These are phyloP conservation scores for Eupithecia vulgata DNA, from an alignment of 2,888 invertebrate species.

Conservation along the genomic window DNA sequence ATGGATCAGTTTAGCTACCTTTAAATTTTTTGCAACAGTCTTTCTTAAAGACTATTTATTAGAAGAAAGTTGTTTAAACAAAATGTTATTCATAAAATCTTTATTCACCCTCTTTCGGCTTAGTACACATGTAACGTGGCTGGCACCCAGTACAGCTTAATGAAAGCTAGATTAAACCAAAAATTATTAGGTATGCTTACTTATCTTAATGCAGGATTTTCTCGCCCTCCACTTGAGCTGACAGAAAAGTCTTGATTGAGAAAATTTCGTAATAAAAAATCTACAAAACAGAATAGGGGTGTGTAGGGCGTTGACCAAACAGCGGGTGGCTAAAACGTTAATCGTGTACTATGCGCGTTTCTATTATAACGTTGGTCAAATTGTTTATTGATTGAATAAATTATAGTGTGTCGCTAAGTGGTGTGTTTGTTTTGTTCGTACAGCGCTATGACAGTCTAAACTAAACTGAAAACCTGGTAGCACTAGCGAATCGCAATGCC, in stretches of 20 bases:
- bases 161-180: too few species aligned
- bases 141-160: too few species aligned
- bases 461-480: not conserved
- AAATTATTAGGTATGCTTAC: too few species aligned
- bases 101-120: too few species aligned
- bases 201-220: too few species aligned
- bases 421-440: constrained; percentile 5
- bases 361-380: constrained; percentile 40
- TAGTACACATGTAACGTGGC: too few species aligned
- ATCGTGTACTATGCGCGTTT: constrained; percentile 59
- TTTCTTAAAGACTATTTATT: too few species aligned
- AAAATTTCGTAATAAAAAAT: constrained; percentile 22
- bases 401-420: constrained; percentile 20
- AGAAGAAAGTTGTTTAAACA: too few species aligned
- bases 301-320: constrained; percentile 50
- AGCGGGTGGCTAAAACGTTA: constrained; percentile 72
- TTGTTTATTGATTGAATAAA: constrained; percentile 46
- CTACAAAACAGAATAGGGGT: constrained; percentile 37
- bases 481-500: not conserved
- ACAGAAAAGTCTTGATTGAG: not conserved
- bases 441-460: not conserved
- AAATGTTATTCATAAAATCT: too few species aligned
- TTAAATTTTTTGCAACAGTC: too few species aligned
- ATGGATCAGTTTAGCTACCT: too few species aligned
- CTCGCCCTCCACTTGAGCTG: too few species aligned